Evolutionary conservation across 2,888 invertebrate species (phyloP).

Genomic region (Meiosimyza decipiens): DNA sequence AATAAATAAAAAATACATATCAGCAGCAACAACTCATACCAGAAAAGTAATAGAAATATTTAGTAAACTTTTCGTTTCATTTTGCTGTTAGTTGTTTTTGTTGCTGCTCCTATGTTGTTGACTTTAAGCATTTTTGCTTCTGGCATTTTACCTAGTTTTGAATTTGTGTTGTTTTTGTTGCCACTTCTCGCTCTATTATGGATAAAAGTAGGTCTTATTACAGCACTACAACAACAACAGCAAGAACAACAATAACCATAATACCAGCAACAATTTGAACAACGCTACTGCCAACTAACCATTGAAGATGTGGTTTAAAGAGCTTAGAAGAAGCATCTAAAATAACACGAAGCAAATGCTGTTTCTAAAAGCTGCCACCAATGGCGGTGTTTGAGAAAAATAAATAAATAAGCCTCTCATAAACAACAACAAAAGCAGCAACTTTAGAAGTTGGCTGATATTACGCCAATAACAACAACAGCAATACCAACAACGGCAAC

Average conservation of each 20-base stretch:
- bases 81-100: conserved; percentile 14
- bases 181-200: background rate
- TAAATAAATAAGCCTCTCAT: conserved; percentile 9
- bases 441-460: too few species aligned
- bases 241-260: background rate
- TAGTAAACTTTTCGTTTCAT: conserved; percentile 35
- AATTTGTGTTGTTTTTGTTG: conserved; percentile 6
- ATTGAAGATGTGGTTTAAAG: conserved; percentile 12
- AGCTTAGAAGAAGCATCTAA: background rate
- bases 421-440: background rate
- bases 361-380: background rate
- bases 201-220: conserved; percentile 14
- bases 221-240: background rate
- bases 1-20: background rate
- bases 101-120: background rate
- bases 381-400: background rate
- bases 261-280: background rate
- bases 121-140: conserved; percentile 13
- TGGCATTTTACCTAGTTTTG: conserved; percentile 12
- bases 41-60: conserved; percentile 15
- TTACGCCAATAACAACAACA: background rate
- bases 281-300: background rate
- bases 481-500: conserved; percentile 7
- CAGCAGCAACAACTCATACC: conserved; percentile 12
- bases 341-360: background rate